phyloP scores from a whole-genome alignment of 1,140 invertebrate species.

The Venturia canescens region DNA sequence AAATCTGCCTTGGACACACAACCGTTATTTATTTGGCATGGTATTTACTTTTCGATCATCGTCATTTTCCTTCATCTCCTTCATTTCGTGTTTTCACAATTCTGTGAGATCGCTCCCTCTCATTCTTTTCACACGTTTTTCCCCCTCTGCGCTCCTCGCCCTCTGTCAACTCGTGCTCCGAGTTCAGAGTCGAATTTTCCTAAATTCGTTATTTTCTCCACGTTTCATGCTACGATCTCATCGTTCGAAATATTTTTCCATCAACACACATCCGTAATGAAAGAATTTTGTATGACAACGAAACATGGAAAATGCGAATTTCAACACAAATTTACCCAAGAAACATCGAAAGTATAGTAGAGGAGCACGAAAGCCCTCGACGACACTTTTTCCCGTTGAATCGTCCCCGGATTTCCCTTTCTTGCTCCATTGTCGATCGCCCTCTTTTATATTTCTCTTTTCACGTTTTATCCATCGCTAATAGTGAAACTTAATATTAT shows the following conservation, averaged over 20 bases:
- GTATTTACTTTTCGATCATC: slow-evolving; percentile 15
- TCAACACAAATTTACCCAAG: background rate
- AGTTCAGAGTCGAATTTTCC: background rate
- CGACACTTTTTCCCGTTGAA: background rate
- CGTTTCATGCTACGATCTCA: background rate
- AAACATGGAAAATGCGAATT: background rate
- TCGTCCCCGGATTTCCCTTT: background rate
- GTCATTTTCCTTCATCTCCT: background rate
- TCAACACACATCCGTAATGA: background rate
- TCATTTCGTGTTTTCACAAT: slow-evolving; percentile 2
- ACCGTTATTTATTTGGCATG: slow-evolving; percentile 42
- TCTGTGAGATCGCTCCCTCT: background rate
- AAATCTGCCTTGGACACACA: slow-evolving; percentile 14
- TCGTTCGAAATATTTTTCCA: background rate
- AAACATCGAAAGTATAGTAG: background rate
- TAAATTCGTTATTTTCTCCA: background rate
- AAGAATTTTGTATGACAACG: background rate
- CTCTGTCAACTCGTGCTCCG: too few relatives aligned
- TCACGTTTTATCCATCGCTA: background rate
- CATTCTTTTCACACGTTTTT: background rate
- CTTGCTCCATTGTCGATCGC: background rate
- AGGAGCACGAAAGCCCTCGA: background rate
- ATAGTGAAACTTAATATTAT: background rate
- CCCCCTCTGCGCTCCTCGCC: background rate
- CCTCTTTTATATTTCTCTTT: background rate